These are phyloP conservation scores for Cheilosia vulpina DNA, from an alignment of 2,888 invertebrate genomes.

Conservation along the genomic window DNA sequence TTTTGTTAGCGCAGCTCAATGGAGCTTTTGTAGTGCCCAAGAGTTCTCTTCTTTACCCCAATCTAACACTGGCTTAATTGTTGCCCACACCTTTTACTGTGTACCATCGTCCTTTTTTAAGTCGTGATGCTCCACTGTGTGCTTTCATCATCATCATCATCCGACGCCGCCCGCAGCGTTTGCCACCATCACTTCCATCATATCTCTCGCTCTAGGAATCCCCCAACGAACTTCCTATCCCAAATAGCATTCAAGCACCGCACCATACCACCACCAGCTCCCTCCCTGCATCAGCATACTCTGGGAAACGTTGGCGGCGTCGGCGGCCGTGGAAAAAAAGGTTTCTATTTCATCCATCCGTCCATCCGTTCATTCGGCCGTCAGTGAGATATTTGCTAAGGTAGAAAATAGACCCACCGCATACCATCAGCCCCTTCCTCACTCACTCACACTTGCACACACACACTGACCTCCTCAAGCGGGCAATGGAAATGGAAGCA, in stretches of 20 bases:
- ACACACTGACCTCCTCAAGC: constrained; percentile 39
- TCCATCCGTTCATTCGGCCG: constrained; percentile 70
- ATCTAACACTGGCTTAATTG: too few species aligned
- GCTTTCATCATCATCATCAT: constrained; percentile 29
- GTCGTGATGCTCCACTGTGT: constrained; percentile 26
- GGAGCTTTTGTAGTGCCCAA: too few species aligned
- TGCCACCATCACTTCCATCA: constrained; percentile 61
- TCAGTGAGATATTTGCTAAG: constrained; percentile 73
- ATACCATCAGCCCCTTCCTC: not conserved
- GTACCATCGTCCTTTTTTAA: constrained; percentile 6
- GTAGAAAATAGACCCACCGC: constrained; percentile 70
- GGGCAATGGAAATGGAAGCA: constrained; percentile 30
- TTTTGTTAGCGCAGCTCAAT: too few species aligned
- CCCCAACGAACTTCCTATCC: constrained; percentile 38
- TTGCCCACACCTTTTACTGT: too few species aligned
- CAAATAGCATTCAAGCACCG: constrained; percentile 30
- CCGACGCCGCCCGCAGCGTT: constrained; percentile 35
- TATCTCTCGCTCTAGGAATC: constrained; percentile 50
- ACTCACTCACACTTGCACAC: constrained; percentile 4
- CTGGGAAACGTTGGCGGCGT: constrained; percentile 36
- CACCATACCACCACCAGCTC: not conserved
- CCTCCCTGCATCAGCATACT: constrained; percentile 1
- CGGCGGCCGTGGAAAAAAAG: constrained; percentile 66
- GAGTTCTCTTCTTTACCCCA: too few species aligned
- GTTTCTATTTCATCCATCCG: constrained; percentile 72